Base-by-base conservation (phyloP, 2,888 invertebrate genomes). In the Bellardia bayeri region DNA sequence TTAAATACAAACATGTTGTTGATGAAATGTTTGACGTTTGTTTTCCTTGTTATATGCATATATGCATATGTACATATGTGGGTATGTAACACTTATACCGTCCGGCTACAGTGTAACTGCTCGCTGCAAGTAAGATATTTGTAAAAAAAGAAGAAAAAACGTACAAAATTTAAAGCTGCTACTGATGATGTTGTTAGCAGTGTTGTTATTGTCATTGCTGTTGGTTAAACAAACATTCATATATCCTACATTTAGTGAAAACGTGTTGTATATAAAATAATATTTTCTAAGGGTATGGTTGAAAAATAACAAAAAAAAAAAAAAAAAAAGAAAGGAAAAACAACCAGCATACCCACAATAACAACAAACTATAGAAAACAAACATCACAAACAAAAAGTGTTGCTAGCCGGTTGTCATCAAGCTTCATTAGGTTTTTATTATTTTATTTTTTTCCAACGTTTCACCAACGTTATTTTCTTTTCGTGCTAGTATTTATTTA, bases 381-480 rank as follows among this genome's bases (percentile, higher is more conserved):
- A 68, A 78, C 42, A 51, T 9, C 37, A 78, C 1, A n/a, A 54
- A 54, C 11, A 84, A 58, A 69, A 68, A 74, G 51, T 85, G 80
- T 75, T 85, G 80, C 54, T 74, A 54, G 63, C 63, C 80, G 69
- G 37, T 85, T 85, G 69, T 75, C 85, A 81, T 81, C 85, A 85
- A 75, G 80, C 85, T 81, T 85, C 85, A 85, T 85, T 85, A 85
- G 81, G 68, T 76, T 75, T 80, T 84, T 84, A 74, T 74, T 66
- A 68, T 66, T 66, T 68, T 63, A 23, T 49, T 56, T 74, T 30
- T 61, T 72, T 64, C 14, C 45, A 8, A 11, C 16, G 0, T 42
- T 37, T 8, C 30, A 14, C 4, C 33, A 16, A 33, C 7, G 7
- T 30, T 40, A 16, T 68, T 23, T 42, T 45, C 11, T 23, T 40